Percentiles rank a stretch among this genome's conserved stretches.
These are phyloP conservation scores for Eupithecia abbreviata DNA, from an alignment of 2,888 invertebrate species.

Conservation along the genomic window DNA sequence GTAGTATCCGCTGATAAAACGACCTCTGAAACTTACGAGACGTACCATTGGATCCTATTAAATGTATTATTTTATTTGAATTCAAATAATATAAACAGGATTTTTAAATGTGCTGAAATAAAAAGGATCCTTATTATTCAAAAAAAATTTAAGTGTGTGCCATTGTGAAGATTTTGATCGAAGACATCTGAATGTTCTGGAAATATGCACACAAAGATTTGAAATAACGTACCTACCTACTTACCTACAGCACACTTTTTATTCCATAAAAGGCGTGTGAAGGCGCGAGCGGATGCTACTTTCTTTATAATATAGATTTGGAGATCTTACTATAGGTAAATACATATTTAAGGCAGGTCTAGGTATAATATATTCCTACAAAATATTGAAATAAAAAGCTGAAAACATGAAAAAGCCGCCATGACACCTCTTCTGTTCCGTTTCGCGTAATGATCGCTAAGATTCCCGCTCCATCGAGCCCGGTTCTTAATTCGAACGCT, in stretches of 20 bases:
- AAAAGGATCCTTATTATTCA: neutral
- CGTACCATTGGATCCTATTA: neutral
- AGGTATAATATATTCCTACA: neutral
- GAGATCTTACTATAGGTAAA: neutral
- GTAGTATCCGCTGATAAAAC: slow-evolving; percentile 32
- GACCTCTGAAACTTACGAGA: slow-evolving; percentile 35
- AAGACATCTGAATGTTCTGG: too few relatives aligned
- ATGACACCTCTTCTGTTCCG: slow-evolving; percentile 57
- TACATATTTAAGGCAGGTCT: neutral
- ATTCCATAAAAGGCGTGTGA: neutral
- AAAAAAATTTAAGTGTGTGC: neutral
- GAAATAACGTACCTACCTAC: too few relatives aligned
- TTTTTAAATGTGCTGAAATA: neutral
- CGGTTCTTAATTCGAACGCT: slow-evolving; percentile 77
- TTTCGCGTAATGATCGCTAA: slow-evolving; percentile 80
- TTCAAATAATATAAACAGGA: neutral
- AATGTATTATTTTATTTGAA: neutral
- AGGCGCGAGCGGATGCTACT: neutral
- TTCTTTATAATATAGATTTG: neutral
- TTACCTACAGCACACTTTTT: too few relatives aligned
- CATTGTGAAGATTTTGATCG: neutral
- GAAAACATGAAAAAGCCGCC: slow-evolving; percentile 46
- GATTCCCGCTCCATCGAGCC: slow-evolving; percentile 76
- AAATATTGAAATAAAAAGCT: slow-evolving; percentile 29
- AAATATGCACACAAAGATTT: too few relatives aligned